Evolutionary conservation across 2,888 invertebrate species (phyloP), one percentile per base, ranked within the genome.

Genomic region (Leucoma salicis): DNA sequence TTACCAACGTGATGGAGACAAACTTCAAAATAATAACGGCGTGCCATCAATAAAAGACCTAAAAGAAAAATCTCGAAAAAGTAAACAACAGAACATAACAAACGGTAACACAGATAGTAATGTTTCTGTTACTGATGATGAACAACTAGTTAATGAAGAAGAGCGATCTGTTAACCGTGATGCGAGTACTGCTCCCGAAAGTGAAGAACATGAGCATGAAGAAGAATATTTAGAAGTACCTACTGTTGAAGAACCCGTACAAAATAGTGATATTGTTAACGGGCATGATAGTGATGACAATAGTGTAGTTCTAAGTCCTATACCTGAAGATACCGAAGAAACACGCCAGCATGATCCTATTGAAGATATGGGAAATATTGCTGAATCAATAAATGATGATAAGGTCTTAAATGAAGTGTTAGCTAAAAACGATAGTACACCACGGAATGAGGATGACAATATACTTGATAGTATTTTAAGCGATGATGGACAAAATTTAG

Each of bases 391-490:
- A 6, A 63, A 64, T 42, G 63, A 65, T 15, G 65, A 63, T 41
- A 54, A 61, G 0, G 27, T 50, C 2, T 34, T 66, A 28, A 54
- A 63, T 40, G 53, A 59, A 36, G 53, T 59, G 14, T 43, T 64
- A 6, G 60, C 50, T 3, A 61, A 63, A 42, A 46, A 37, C 14
- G 63, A 63, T 14, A 49, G 46, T 44, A 31, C 42, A 14, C 35
- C 64, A 32, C 53, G 58, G 11, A 63, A 49, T 38, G 69, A 57
- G 13, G 75, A 75, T 7, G 74, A 74, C 31, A 74, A 74, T 39
- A 64, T 50, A 49, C 70, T 51, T 21, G 64, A 74, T 37, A 67
- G 66, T 57, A 72, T 75, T 42, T 47, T 75, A 41, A 72, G 67
- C 57, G 70, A 70, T 34, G 60, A 60, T 3, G 64, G 63, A 39